phyloP scores from a whole-genome alignment of 2,797 vertebrate species.

The Catostomus latipinnis region DNA sequence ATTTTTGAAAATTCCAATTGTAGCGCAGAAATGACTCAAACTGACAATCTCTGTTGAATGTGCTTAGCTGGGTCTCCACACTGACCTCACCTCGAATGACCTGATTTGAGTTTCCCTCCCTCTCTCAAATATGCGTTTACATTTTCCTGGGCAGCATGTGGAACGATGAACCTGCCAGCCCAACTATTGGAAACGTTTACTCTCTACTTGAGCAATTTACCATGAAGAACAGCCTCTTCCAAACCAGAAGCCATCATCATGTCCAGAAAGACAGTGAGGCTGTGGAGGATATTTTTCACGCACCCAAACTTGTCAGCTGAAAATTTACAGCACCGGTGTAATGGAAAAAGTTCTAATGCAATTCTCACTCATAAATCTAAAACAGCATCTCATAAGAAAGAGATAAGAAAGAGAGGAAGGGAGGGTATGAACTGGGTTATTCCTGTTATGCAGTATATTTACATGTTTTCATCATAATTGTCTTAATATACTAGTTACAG shows the following conservation, averaged over 20 bases:
- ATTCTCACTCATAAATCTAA: slow-evolving; percentile 65
- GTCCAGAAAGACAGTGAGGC: slow-evolving; percentile 54
- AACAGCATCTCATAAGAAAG: slow-evolving; percentile 47
- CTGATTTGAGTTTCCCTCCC: slow-evolving; percentile 61
- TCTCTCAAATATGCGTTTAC: slow-evolving; percentile 47
- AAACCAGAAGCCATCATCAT: slow-evolving; percentile 40
- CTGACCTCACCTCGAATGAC: slow-evolving; percentile 49
- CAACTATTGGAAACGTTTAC: slow-evolving; percentile 55
- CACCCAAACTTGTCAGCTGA: slow-evolving; percentile 61
- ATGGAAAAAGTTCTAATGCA: slow-evolving; percentile 67
- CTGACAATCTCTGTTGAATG: neutral
- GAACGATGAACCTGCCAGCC: slow-evolving; percentile 55
- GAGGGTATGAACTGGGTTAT: neutral
- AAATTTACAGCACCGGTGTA: slow-evolving; percentile 68
- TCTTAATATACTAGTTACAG: too few species aligned
- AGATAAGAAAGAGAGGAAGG: slow-evolving; percentile 19
- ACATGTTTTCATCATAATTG: too few species aligned
- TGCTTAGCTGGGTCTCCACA: neutral
- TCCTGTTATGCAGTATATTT: too few species aligned
- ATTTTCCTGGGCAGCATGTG: slow-evolving; percentile 56
- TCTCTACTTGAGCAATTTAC: slow-evolving; percentile 45
- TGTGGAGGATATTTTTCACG: slow-evolving; percentile 64
- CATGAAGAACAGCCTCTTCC: slow-evolving; percentile 43
- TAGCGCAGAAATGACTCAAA: too few species aligned
- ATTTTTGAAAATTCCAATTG: too few species aligned